Base-by-base conservation (phyloP, 2,888 invertebrate genomes). In the Biston betularia region DNA sequence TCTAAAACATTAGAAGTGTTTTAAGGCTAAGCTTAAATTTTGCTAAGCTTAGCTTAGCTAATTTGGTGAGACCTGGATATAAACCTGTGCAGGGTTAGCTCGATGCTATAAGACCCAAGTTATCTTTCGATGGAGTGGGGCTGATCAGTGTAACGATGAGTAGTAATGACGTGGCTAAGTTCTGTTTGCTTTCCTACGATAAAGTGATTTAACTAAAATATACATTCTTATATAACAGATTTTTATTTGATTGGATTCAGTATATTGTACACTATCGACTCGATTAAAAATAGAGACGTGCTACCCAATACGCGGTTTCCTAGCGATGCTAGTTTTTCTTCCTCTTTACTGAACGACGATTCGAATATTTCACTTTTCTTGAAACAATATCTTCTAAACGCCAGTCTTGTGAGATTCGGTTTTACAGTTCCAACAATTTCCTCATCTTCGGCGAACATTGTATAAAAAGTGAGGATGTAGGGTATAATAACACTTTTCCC, bases 381-480 rank as follows among this genome's bases (percentile, higher is more conserved):
- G 33, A 63, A 52, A 82, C 69, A 15, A 12, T 54, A 54, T 54
- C 54, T 54, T 44, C 54, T 54, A 42, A 54, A 54, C 24, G 42
- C 12, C 24, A 58, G 35, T 35, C 14, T 45, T 45, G 57, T 42
- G 6, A 15, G 0, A 12, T 54, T 54, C 42, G 24, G 11, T 24
- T 12, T n/a, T 1, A 8, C n/a, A 35, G 54, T 40, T n/a, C 54
- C 54, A 11, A 54, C 14, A n/a, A 54, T 44, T 12, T 2, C 0
- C 14, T 54, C 54, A 11, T 54, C 54, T 6, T 42, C 42, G 7
- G 12, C 42, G 12, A 54, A 42, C 44, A 44, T 33, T 2, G 24
- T 33, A 42, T 54, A 54, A 42, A n/a, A 54, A 24, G 33, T 33
- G 8, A 42, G 9, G 0, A 54, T 8, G 42, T 54, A 54, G n/a